phyloP scores from a whole-genome alignment of 2,797 vertebrate species.

The Eulemur coronatus region DNA sequence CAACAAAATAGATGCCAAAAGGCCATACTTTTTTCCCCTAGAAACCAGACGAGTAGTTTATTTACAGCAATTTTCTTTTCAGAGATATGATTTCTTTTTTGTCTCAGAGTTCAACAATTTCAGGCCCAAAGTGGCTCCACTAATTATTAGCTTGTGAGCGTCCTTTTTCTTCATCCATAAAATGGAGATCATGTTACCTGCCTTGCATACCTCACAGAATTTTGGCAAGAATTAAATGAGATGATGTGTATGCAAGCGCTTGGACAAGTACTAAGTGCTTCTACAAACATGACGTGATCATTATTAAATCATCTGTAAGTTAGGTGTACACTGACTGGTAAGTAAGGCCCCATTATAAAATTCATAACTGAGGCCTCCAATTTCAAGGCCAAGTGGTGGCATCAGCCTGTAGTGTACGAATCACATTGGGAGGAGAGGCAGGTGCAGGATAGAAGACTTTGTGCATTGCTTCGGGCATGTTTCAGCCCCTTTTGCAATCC shows the following conservation, averaged over 20 bases:
- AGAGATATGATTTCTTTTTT: not conserved
- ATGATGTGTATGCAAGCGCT: not conserved
- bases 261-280: not conserved
- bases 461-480: not conserved
- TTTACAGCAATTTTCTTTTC: conserved; percentile 4
- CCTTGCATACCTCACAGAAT: not conserved
- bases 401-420: conserved; percentile 13
- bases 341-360: not conserved
- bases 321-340: not conserved
- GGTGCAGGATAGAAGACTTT: not conserved
- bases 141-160: not conserved
- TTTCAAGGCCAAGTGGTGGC: not conserved
- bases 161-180: not conserved
- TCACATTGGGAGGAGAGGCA: not conserved
- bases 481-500: not conserved
- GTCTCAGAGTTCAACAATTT: not conserved
- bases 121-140: not conserved
- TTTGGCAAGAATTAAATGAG: not conserved
- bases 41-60: not conserved
- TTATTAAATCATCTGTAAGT: not conserved
- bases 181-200: not conserved
- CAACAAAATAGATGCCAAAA: not conserved
- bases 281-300: not conserved
- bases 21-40: no score
- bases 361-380: not conserved